These are phyloP conservation scores for Euglossa dilemma DNA, from an alignment of 1,140 invertebrate species.

Conservation along the genomic window DNA sequence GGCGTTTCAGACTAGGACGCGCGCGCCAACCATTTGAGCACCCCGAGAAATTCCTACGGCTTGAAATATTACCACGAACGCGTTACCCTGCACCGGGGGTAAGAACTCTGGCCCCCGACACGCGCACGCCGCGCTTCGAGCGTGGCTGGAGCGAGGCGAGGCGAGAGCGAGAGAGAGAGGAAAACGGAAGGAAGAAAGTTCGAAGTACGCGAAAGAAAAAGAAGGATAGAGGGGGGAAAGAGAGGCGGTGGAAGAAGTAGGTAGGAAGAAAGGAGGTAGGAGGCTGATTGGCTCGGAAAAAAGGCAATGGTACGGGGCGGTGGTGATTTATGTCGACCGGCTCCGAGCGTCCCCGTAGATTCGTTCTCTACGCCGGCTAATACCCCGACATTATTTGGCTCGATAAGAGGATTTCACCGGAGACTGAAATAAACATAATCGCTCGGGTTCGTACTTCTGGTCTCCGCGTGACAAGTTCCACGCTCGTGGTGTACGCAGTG, in stretches of 20 bases:
- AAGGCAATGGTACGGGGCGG: conserved; percentile 67
- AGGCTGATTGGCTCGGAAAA: conserved; percentile 77
- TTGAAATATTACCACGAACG: conserved; percentile 73
- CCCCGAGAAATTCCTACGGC: conserved; percentile 66
- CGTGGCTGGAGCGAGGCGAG: conserved; percentile 18
- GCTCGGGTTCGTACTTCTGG: conserved; percentile 43
- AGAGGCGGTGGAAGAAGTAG: conserved; percentile 24
- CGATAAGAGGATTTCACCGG: conserved; percentile 75
- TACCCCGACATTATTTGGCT: conserved; percentile 75
- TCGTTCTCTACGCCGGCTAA: conserved; percentile 72
- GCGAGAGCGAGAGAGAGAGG: not conserved
- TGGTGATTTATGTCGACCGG: conserved; percentile 76
- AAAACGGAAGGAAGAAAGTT: conserved; percentile 30
- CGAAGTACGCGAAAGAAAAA: not conserved
- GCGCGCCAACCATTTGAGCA: conserved; percentile 31
- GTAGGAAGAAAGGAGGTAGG: conserved; percentile 42
- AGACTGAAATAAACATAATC: conserved; percentile 73
- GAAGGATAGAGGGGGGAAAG: conserved; percentile 40
- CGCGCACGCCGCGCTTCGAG: conserved; percentile 24
- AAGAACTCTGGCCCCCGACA: conserved; percentile 60
- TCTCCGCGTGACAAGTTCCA: not conserved
- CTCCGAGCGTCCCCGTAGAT: conserved; percentile 71
- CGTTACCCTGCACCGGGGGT: conserved; percentile 62
- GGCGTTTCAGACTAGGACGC: no score
- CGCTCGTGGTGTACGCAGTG: not conserved